Evolutionary conservation across 2,888 invertebrate species (phyloP).

Genomic region (Homarus gammarus): DNA sequence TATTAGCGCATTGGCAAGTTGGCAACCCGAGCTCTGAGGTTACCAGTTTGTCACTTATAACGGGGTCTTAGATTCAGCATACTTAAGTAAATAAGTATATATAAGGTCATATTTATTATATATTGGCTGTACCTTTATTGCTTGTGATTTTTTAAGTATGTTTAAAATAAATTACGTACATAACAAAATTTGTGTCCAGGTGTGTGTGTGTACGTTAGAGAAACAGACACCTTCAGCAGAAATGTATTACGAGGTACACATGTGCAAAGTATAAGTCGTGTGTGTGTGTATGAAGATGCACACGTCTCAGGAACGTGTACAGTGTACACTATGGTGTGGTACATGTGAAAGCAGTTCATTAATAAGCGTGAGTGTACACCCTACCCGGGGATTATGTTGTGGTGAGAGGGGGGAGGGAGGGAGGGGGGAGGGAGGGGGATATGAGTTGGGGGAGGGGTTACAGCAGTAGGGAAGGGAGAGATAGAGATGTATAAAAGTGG

Average conservation of each 20-base stretch:
- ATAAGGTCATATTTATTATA: background rate
- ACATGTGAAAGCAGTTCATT: no score
- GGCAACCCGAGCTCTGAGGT: no score
- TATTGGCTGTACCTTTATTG: no score
- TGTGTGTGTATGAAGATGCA: background rate
- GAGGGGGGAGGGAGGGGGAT: background rate
- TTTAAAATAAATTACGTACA: no score
- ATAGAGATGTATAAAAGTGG: background rate
- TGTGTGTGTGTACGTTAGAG: background rate
- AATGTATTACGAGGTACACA: no score
- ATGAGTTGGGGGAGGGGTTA: no score
- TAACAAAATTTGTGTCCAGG: no score
- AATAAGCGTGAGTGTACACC: background rate
- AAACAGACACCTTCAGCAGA: background rate
- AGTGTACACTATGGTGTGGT: no score
- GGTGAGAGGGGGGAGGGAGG: background rate
- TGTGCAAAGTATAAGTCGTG: background rate
- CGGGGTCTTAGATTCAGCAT: no score
- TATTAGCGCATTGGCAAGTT: no score
- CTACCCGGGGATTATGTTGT: background rate
- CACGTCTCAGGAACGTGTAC: background rate
- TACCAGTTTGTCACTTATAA: no score
- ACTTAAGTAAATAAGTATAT: constrained; percentile 23
- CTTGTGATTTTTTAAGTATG: no score
- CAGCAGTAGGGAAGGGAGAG: background rate